Conservation (phyloP, 1,140 invertebrate genomes). For the Penaeus indicus region DNA sequence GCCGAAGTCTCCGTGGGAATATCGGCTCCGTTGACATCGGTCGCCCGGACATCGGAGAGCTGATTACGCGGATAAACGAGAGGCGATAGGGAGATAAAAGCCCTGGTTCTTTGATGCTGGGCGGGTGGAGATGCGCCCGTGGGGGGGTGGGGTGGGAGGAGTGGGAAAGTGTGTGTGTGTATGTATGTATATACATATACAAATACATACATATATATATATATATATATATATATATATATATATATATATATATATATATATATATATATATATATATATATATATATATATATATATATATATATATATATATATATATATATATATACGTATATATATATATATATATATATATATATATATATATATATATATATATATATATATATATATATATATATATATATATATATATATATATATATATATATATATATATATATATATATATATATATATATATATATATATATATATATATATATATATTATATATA, state of each 20-base stretch:
- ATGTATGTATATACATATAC: no score
- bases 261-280: background rate
- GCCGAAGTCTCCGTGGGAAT: no score
- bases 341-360: conserved; percentile 9
- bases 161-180: no score
- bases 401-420: conserved; percentile 31
- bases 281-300: background rate
- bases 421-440: conserved; percentile 35
- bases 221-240: background rate
- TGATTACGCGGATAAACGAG: no score
- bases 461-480: background rate
- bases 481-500: background rate
- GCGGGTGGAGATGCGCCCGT: no score
- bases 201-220: no score
- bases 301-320: background rate
- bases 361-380: conserved; percentile 22
- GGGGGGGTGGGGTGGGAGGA: no score
- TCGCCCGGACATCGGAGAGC: no score
- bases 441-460: conserved; percentile 35
- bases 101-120: no score
- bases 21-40: no score
- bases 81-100: no score
- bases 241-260: no score
- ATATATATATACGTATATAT: background rate
- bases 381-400: conserved; percentile 28